These are phyloP conservation scores for Pyrrhia umbra DNA, from an alignment of 2,888 invertebrate genomes.

Conservation along the genomic window DNA sequence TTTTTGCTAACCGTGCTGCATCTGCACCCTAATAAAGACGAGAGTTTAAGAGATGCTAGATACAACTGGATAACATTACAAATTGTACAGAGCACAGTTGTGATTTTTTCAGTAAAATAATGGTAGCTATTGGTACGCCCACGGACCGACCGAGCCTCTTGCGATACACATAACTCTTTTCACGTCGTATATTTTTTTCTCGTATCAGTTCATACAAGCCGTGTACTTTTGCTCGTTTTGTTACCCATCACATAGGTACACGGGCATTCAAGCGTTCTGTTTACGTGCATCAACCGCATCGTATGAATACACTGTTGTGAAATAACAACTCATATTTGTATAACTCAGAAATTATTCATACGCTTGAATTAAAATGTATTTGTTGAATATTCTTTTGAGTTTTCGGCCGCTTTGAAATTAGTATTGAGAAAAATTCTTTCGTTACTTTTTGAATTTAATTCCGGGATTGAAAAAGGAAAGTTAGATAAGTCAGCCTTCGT, in stretches of 20 bases:
- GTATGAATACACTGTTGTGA: conserved; percentile 62
- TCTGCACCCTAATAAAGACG: not conserved
- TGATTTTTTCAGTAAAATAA: conserved; percentile 38
- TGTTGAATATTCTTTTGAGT: conserved; percentile 12
- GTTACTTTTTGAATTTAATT: conserved; percentile 39
- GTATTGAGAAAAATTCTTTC: conserved; percentile 30
- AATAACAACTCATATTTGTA: conserved; percentile 47
- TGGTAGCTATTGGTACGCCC: conserved; percentile 25
- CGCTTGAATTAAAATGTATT: conserved; percentile 44
- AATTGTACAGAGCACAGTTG: not conserved
- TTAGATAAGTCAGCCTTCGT: conserved; percentile 25
- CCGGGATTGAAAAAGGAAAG: conserved; percentile 33
- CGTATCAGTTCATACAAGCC: conserved; percentile 64
- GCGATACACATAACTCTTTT: conserved; percentile 61
- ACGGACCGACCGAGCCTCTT: conserved; percentile 53
- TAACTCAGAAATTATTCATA: conserved; percentile 39
- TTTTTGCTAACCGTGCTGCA: not conserved
- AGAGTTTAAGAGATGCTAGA: not conserved
- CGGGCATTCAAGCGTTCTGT: conserved; percentile 62
- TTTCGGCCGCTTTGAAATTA: conserved; percentile 17
- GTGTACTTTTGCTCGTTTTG: conserved; percentile 67
- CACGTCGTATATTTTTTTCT: conserved; percentile 65
- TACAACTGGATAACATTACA: conserved; percentile 6
- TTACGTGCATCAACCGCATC: conserved; percentile 62
- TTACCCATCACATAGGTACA: conserved; percentile 68